Evolutionary conservation across 1,140 invertebrate genomes (phyloP).

Genomic region (Cotesia chilonis): DNA sequence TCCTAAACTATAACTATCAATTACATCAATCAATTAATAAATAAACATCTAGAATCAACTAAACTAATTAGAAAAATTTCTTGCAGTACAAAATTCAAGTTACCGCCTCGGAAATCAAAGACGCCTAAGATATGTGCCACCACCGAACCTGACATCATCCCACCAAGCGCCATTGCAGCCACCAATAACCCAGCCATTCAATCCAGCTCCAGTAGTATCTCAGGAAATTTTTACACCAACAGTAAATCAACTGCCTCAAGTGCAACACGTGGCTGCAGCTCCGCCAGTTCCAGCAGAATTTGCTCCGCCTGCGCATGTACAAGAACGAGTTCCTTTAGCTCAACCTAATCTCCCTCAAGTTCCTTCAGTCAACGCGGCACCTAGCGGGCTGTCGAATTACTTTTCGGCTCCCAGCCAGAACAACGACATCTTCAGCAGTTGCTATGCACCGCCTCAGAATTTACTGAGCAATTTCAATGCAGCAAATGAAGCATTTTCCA

Average conservation of each 20-base stretch:
- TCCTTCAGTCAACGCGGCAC: neutral
- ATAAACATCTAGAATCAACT: neutral
- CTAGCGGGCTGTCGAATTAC: neutral
- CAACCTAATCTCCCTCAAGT: neutral
- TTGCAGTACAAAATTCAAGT: conserved; percentile 48
- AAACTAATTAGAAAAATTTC: conserved; percentile 25
- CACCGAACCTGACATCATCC: conserved; percentile 55
- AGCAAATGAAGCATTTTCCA: neutral
- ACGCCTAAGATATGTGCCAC: conserved; percentile 59
- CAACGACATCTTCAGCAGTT: neutral
- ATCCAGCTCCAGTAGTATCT: conserved; percentile 5
- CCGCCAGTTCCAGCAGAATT: neutral
- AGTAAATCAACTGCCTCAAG: conserved; percentile 10
- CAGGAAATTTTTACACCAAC: neutral
- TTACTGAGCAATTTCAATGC: neutral
- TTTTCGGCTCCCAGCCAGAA: neutral
- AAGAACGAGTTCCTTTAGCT: no score
- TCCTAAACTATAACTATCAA: no score
- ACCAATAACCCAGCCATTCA: conserved; percentile 23
- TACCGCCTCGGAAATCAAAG: conserved; percentile 61
- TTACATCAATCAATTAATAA: no score
- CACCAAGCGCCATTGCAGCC: conserved; percentile 26
- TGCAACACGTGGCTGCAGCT: neutral
- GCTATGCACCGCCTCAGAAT: neutral
- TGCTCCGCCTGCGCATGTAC: no score